Conservation (phyloP, 2,113 vertebrate species). For the Eubucco bourcierii region DNA sequence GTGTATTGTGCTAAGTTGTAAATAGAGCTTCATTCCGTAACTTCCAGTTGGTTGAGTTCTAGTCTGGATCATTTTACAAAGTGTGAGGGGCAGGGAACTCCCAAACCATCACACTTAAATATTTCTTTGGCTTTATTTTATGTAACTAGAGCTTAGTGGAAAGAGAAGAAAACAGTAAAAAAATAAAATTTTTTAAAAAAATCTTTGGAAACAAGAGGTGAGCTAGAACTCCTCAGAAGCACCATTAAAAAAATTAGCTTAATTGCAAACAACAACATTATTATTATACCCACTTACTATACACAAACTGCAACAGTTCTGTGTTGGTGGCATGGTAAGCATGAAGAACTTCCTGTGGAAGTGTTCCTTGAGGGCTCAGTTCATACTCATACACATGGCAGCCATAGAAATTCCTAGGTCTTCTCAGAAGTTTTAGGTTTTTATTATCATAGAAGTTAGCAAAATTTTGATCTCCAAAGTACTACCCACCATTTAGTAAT, state of each 20-base stretch:
- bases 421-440: neutral
- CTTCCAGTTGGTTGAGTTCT: too few species aligned
- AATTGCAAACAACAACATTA: neutral
- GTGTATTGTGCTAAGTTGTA: too few species aligned
- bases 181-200: neutral
- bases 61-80: too few species aligned
- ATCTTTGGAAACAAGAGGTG: neutral
- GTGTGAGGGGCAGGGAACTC: too few species aligned
- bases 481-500: neutral
- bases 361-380: neutral
- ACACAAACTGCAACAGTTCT: neutral
- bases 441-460: neutral
- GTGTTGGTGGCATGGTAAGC: neutral
- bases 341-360: neutral
- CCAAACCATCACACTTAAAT: too few species aligned
- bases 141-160: neutral
- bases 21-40: too few species aligned
- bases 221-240: neutral
- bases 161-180: neutral
- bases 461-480: neutral
- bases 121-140: neutral
- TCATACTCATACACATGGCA: neutral
- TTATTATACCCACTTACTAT: neutral
- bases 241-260: neutral
- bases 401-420: neutral